phyloP scores from a whole-genome alignment of 2,797 vertebrate species.

The Chloroceryle inda region DNA sequence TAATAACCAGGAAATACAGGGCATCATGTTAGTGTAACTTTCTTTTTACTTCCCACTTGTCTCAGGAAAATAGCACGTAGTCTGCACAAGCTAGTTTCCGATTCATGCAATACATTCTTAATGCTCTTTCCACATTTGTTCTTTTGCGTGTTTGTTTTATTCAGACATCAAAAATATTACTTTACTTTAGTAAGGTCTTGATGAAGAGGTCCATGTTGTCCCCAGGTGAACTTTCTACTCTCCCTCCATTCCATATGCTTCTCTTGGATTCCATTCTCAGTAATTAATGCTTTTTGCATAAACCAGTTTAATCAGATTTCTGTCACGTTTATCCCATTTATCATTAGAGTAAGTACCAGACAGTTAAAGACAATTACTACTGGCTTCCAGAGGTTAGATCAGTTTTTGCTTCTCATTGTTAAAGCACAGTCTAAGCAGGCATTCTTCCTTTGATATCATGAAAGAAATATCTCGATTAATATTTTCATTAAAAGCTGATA shows the following conservation, averaged over 20 bases:
- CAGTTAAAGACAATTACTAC: neutral
- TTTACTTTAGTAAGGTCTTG: neutral
- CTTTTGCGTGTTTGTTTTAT: neutral
- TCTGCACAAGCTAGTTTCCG: too few species aligned
- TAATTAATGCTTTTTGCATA: conserved; percentile 52
- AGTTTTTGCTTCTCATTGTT: neutral
- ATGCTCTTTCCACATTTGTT: conserved; percentile 44
- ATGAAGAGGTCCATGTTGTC: neutral
- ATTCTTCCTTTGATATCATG: neutral
- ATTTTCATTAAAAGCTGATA: neutral
- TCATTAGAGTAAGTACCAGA: neutral
- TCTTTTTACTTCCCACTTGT: too few species aligned
- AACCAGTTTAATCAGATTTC: conserved; percentile 20
- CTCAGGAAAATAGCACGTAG: too few species aligned
- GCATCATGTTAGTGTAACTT: too few species aligned
- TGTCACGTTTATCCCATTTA: neutral
- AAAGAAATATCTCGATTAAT: neutral
- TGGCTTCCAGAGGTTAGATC: neutral
- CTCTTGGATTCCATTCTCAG: neutral
- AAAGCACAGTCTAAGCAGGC: neutral
- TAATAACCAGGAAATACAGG: too few species aligned
- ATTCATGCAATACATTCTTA: conserved; percentile 23
- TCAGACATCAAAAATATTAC: conserved; percentile 44
- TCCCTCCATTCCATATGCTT: neutral
- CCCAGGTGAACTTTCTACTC: neutral